Evolutionary conservation across 2,797 vertebrate species (phyloP), one percentile per base, ranked within the genome.

Genomic region (Gadopsis bispinosus): DNA sequence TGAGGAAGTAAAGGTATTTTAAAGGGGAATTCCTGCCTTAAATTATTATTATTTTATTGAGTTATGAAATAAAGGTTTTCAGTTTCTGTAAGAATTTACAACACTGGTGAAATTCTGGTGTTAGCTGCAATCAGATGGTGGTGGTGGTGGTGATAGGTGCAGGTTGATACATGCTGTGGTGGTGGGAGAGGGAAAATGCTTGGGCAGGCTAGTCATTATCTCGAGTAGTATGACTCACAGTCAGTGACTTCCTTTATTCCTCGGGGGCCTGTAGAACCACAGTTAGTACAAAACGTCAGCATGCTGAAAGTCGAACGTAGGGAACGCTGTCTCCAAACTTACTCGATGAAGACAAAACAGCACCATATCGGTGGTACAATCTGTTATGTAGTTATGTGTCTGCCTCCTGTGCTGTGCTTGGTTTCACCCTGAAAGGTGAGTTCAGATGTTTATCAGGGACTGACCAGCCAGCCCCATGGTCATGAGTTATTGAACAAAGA

Each of bases 221-320:
- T 77, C 0, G 0, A 83, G 16, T 37, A 35, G 62, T 47, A 75
- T 92, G 92, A 92, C 82, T 92, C 91, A 91, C 39, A 13, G 60
- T 67, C 31, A 37, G 5, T 48, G 14, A 60, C 39, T 88, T 68
- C 62, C 35, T 82, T 80, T 72, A 73, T 80, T 84, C 79, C 75
- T 63, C 10, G 0, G 53, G 73, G 75, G 69, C 47, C 29, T 76
- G 8, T 58, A 26, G 8, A 84, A n/a, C 7, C 35, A 54, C 22
- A 74, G 6, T 47, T 53, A 67, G 31, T 35, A 43, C 31, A 51
- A 75, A 55, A 60, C 31, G 16, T 68, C 16, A 75, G 1, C 51
- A 60, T 9, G 26, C n/a, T 41, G 12, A 70, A 79, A 79, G 45
- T 10, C 5, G 2, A 2, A 19, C 4, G 37, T 45, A n/a, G 72